phyloP scores from a whole-genome alignment of 1,140 invertebrate species.

The Aphidius gifuensis region DNA sequence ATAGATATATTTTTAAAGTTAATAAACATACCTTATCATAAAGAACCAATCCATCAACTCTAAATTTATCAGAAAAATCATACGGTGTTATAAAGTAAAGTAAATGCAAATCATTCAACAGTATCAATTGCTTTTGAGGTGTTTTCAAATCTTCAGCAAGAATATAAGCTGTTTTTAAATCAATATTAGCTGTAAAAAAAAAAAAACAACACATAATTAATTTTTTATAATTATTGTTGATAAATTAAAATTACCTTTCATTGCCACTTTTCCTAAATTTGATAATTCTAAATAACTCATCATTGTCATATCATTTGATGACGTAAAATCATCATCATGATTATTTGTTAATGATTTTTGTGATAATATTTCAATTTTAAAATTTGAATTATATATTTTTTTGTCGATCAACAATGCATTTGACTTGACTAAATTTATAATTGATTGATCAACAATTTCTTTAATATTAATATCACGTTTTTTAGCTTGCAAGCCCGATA shows the following conservation, averaged over 20 bases:
- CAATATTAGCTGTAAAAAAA: slow-evolving; percentile 63
- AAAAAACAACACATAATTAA: slow-evolving; percentile 7
- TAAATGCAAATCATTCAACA: slow-evolving; percentile 72
- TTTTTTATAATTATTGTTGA: neutral
- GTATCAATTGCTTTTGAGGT: slow-evolving; percentile 68
- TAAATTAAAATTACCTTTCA: slow-evolving; percentile 64
- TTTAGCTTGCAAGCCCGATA: slow-evolving; percentile 63
- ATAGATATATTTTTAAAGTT: neutral
- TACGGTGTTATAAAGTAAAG: slow-evolving; percentile 79
- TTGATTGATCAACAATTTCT: slow-evolving; percentile 58
- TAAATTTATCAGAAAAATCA: slow-evolving; percentile 59
- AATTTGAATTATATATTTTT: slow-evolving; percentile 29
- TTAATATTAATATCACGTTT: slow-evolving; percentile 59
- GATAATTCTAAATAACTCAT: slow-evolving; percentile 62
- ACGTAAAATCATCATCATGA: slow-evolving; percentile 28
- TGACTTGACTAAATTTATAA: slow-evolving; percentile 60
- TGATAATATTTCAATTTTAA: slow-evolving; percentile 34
- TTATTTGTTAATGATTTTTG: slow-evolving; percentile 26
- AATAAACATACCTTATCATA: slow-evolving; percentile 59
- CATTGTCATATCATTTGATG: slow-evolving; percentile 40
- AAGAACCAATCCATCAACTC: slow-evolving; percentile 60
- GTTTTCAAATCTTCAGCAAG: slow-evolving; percentile 70
- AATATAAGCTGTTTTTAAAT: slow-evolving; percentile 62
- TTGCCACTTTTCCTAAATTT: slow-evolving; percentile 73
- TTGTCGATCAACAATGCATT: slow-evolving; percentile 51